Conservation (phyloP, 2,797 vertebrate genomes). For the Coracias cyanogaster region DNA sequence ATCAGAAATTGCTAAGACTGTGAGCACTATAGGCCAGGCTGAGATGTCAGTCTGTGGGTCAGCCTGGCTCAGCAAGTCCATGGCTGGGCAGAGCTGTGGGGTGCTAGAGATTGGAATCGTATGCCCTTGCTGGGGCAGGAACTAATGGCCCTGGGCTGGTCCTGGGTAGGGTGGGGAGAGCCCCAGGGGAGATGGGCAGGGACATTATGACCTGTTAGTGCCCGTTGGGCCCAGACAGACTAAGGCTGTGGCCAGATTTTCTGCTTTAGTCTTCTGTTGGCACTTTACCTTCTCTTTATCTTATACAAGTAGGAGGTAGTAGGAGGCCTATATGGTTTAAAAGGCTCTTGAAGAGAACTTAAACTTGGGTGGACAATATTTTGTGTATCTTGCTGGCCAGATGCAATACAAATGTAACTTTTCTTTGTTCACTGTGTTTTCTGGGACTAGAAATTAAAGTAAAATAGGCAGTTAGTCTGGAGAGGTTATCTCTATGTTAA, state of each 20-base stretch:
- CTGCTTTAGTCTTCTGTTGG: background rate
- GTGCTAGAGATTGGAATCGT: background rate
- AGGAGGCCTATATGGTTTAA: background rate
- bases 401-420: background rate
- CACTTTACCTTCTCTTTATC: background rate
- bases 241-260: background rate
- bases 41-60: background rate
- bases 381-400: background rate
- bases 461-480: background rate
- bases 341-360: background rate
- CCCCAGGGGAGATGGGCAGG: background rate
- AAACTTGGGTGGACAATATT: accelerated
- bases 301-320: background rate
- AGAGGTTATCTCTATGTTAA: background rate
- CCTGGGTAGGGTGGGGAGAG: background rate
- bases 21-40: background rate
- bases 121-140: background rate
- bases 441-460: background rate
- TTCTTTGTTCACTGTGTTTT: background rate
- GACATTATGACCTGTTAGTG: background rate
- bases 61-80: background rate
- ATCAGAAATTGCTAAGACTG: background rate
- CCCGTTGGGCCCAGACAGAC: background rate
- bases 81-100: background rate
- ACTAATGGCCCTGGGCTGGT: background rate